These are phyloP conservation scores for Pollenia labialis DNA, from an alignment of 2,888 invertebrate genomes.

Conservation along the genomic window DNA sequence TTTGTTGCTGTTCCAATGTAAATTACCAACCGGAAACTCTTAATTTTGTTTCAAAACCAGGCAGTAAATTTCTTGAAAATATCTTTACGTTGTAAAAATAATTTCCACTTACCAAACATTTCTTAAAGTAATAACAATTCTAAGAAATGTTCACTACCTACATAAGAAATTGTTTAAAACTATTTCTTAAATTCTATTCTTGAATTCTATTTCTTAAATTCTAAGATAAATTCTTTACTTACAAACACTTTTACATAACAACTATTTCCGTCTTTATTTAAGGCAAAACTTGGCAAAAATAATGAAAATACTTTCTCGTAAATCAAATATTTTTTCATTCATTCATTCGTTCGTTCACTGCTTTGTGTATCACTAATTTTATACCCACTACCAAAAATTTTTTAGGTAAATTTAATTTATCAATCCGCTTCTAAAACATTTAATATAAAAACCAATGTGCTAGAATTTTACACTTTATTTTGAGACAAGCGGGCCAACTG, in stretches of 20 bases:
- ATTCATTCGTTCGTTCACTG: not conserved
- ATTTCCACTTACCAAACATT: not conserved
- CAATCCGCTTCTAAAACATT: no score
- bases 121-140: not conserved
- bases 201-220: not conserved
- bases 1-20: no score
- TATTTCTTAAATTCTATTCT: not conserved
- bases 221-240: not conserved
- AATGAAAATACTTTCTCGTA: not conserved
- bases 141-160: not conserved
- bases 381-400: no score
- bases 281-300: not conserved
- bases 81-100: not conserved
- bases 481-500: no score
- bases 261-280: constrained; percentile 5
- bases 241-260: not conserved
- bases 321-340: not conserved
- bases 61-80: no score
- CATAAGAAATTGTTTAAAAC: not conserved
- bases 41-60: no score
- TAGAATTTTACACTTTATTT: no score
- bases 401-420: no score
- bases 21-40: no score
- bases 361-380: no score
- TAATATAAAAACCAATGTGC: no score